Conservation (phyloP, 2,113 vertebrate species). For the Pygoscelis adeliae region DNA sequence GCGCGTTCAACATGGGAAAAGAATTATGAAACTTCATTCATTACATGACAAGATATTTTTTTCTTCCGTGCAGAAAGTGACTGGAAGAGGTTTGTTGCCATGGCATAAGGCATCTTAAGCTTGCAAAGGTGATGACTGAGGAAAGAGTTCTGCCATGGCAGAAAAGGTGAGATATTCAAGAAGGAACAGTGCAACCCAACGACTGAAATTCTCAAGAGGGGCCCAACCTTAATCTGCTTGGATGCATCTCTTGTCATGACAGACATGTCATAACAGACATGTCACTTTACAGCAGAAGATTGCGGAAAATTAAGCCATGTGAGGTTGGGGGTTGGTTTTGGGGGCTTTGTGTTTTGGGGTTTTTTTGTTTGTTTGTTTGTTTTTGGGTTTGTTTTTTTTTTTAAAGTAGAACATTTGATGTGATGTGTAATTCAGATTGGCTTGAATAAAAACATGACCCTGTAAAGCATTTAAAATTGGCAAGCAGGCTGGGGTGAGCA, state of each 20-base stretch:
- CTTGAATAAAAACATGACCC: neutral
- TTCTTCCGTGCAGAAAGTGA: neutral
- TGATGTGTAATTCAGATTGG: neutral
- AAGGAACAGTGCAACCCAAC: neutral
- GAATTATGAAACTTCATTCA: neutral
- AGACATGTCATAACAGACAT: neutral
- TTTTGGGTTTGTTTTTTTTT: too few relatives aligned
- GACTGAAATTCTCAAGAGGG: neutral
- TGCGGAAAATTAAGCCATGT: neutral
- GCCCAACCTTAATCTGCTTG: neutral
- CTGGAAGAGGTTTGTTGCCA: neutral
- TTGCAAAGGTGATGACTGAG: neutral
- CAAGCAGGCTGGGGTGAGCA: neutral
- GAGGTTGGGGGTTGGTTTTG: neutral
- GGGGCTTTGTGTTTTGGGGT: neutral
- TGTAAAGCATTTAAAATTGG: neutral
- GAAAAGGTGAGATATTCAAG: neutral
- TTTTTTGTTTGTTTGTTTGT: neutral
- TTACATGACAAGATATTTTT: neutral
- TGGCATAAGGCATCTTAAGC: neutral
- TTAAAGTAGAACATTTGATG: neutral
- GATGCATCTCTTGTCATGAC: neutral
- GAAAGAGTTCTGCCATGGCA: neutral
- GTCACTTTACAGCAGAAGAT: neutral
- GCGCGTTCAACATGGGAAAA: neutral